These are phyloP conservation scores for Amphiprion clarkii DNA, from an alignment of 2,797 vertebrate genomes.

Conservation along the genomic window DNA sequence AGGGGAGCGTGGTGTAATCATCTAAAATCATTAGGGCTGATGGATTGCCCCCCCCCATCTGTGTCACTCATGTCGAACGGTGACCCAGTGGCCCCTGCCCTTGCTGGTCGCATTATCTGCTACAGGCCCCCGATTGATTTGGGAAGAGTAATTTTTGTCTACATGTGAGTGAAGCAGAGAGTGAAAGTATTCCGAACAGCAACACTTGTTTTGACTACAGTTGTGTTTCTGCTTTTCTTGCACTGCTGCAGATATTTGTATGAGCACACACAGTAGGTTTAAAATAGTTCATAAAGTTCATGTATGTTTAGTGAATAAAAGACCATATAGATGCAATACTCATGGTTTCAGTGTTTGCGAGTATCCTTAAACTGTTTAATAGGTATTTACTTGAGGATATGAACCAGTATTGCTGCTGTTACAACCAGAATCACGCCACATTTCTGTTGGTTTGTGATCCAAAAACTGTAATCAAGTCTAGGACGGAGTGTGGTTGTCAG, in stretches of 20 bases:
- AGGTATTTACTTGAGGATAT: not conserved
- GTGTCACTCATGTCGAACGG: slow-evolving; percentile 40
- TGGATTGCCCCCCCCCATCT: slow-evolving; percentile 66
- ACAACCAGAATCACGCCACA: not conserved
- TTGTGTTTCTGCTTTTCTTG: slow-evolving; percentile 11
- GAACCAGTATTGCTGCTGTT: not conserved
- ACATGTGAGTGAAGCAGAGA: slow-evolving; percentile 17
- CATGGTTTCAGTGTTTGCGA: not conserved
- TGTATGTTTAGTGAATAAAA: slow-evolving; percentile 2
- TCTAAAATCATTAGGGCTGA: slow-evolving; percentile 82
- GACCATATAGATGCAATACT: not conserved
- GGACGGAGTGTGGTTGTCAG: slow-evolving; percentile 17
- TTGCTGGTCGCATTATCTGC: slow-evolving; percentile 35
- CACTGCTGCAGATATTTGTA: not conserved
- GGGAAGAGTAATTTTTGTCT: slow-evolving; percentile 26
- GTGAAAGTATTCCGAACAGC: not conserved
- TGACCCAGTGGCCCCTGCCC: slow-evolving; percentile 64
- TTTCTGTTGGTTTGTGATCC: slow-evolving; percentile 13
- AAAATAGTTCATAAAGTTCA: slow-evolving; percentile 8
- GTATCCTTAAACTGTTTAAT: not conserved
- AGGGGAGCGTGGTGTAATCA: slow-evolving; percentile 61
- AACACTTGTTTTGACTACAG: slow-evolving; percentile 6
- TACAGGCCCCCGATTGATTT: slow-evolving; percentile 61
- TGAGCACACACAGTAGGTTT: not conserved
- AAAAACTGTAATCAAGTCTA: not conserved